Conservation (phyloP, 2,797 vertebrate genomes). For the Agapornis canus region DNA sequence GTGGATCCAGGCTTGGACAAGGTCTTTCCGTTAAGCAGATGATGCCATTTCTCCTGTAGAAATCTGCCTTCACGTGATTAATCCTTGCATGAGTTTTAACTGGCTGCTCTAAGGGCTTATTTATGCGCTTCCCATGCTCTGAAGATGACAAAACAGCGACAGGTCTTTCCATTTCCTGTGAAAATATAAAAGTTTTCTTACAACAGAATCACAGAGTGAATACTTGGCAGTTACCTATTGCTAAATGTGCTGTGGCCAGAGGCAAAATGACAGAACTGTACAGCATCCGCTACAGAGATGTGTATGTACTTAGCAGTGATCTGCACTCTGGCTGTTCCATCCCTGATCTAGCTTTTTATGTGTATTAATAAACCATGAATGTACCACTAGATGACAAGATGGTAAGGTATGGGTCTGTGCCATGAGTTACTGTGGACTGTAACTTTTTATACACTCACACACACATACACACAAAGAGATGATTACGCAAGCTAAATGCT, state of each 20-base stretch:
- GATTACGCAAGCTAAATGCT: neutral
- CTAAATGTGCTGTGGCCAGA: neutral
- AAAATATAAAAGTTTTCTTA: neutral
- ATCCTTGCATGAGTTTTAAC: slow-evolving; percentile 62
- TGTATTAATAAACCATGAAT: neutral
- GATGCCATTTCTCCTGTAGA: slow-evolving; percentile 83
- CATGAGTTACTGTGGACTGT: neutral
- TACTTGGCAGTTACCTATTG: neutral
- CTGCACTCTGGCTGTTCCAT: neutral
- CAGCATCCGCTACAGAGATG: neutral
- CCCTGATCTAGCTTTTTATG: neutral
- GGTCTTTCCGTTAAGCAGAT: slow-evolving; percentile 73
- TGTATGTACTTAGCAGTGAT: neutral
- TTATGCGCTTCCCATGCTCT: slow-evolving; percentile 77
- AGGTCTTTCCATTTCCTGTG: slow-evolving; percentile 81
- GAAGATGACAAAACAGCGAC: slow-evolving; percentile 82
- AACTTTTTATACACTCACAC: neutral
- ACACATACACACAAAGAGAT: fast-evolving
- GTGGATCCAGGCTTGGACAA: slow-evolving; percentile 75
- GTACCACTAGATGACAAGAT: neutral
- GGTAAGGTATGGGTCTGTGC: neutral
- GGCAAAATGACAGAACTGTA: neutral
- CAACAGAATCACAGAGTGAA: neutral
- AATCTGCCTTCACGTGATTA: slow-evolving; percentile 73
- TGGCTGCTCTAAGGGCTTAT: slow-evolving; percentile 53